A percentile compares a stretch with the other conserved stretches of the same genome.
These are phyloP conservation scores for Clarias macrocephalus DNA, from an alignment of 2,113 vertebrate species.

Conservation along the genomic window DNA sequence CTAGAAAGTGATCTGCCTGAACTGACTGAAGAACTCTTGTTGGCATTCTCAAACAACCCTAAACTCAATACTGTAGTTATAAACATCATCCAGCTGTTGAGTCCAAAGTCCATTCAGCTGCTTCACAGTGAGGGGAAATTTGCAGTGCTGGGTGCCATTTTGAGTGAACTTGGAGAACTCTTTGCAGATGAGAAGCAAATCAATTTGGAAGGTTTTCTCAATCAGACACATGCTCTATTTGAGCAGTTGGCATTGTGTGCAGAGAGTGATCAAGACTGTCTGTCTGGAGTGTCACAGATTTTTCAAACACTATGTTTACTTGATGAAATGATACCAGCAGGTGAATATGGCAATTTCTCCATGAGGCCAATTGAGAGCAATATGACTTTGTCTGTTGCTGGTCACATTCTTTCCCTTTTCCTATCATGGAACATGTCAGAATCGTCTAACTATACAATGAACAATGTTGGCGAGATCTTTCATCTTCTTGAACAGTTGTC, in stretches of 20 bases:
- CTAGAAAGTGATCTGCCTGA: constrained; percentile 42
- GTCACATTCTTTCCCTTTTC: constrained; percentile 60
- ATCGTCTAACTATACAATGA: constrained; percentile 29
- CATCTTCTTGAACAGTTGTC: constrained; percentile 60
- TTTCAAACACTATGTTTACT: constrained; percentile 58
- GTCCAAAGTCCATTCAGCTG: constrained; percentile 53
- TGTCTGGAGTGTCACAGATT: constrained; percentile 57
- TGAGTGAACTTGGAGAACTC: constrained; percentile 54
- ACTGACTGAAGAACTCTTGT: constrained; percentile 50
- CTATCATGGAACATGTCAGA: constrained; percentile 51
- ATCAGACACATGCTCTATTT: constrained; percentile 59
- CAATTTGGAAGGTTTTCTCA: constrained; percentile 52
- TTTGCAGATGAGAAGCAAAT: constrained; percentile 57
- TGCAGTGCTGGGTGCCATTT: constrained; percentile 54
- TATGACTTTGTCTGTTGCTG: constrained; percentile 51
- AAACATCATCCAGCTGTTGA: constrained; percentile 61
- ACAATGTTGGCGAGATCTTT: constrained; percentile 57
- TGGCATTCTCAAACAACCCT: constrained; percentile 50
- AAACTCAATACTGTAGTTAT: constrained; percentile 50
- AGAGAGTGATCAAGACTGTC: constrained; percentile 57
- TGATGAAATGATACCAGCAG: constrained; percentile 38
- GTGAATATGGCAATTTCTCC: background rate
- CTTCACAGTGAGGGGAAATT: constrained; percentile 55
- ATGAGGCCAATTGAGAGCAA: constrained; percentile 26
- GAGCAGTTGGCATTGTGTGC: constrained; percentile 53